Evolutionary conservation across 1,140 invertebrate genomes (phyloP), one percentile per base, ranked within the genome.

Genomic region (Drosophila baimaii): DNA sequence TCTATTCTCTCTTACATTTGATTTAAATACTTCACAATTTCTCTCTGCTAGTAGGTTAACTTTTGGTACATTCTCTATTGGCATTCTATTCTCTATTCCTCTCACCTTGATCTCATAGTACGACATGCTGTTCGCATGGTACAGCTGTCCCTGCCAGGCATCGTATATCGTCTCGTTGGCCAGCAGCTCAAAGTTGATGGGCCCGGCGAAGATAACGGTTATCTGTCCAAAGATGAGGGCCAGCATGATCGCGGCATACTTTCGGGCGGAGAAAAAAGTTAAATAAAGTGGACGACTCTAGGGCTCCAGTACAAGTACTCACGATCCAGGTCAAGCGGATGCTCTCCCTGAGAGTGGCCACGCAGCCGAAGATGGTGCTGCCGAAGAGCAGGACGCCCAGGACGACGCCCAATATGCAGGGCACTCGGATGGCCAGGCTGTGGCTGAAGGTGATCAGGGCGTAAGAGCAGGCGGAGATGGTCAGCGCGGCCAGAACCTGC

Each of bases 251-350:
- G 75, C 77, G 10, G 79, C 74, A 70, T 89, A 91, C 90, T 91
- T 71, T 61, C 6, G 19, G 52, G 35, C 33, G 54, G 5, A 15
- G 9, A 0, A 4, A 3, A 46, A 31, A 55, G 25, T 13, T n/a
- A 49, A 10, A 2, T 23, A 2, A 21, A 29, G 9, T n/a, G 7
- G 7, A 21, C 23, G 7, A 21, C 23, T 7, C 2, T 5, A 8
- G 13, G 25, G 5, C 0, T 12, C 17, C 3, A 2, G 12, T 0
- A 12, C 9, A 17, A 27, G 13, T 66, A 89, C 90, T 91, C 43
- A 91, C 90, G 58, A 90, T 77, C 86, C 90, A 91, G 17, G 77
- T 91, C 9, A 85, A 21, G 7, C 70, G 81, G n/a, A 89, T 80
- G 17, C 49, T 79, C 29, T 91, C 81, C 9, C 77, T 74, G 21